Percentiles rank a stretch among this genome's conserved stretches.
Conservation (phyloP, 37 sponge, comb jelly and placozoan genomes). For the Theonella swinhoei region DNA sequence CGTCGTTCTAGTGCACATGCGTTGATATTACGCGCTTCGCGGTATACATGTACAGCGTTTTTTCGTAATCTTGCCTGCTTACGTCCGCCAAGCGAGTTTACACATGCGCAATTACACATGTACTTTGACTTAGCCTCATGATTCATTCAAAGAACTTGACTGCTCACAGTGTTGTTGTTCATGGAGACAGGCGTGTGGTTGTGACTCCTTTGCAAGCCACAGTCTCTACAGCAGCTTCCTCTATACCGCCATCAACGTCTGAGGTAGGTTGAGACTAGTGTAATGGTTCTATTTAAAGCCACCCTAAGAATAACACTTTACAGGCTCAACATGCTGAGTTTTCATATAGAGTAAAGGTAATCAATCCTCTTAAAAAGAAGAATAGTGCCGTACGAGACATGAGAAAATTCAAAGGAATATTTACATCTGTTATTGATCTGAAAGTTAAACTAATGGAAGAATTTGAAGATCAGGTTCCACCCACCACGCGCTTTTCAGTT, state of each 20-base stretch:
- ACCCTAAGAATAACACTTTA: too few relatives aligned
- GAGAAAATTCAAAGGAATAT: neutral
- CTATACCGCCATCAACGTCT: too few relatives aligned
- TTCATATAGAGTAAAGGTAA: conserved; percentile 17
- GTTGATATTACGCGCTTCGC: too few relatives aligned
- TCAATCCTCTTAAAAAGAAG: conserved; percentile 12
- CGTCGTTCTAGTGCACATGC: too few relatives aligned
- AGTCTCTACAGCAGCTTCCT: neutral
- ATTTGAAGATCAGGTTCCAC: conserved; percentile 3
- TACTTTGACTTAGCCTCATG: too few relatives aligned
- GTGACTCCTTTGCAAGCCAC: neutral
- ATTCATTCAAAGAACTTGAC: too few relatives aligned
- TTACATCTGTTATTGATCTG: conserved; percentile 19
- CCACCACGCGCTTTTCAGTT: conserved; percentile 11
- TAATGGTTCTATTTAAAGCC: too few relatives aligned
- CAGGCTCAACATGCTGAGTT: too few relatives aligned
- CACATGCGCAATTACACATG: too few relatives aligned
- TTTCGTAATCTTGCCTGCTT: neutral
- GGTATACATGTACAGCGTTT: neutral
- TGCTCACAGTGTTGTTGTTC: neutral
- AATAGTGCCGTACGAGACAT: conserved; percentile 10
- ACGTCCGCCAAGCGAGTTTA: too few relatives aligned
- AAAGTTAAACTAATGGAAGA: conserved; percentile 18
- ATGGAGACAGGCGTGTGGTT: neutral
- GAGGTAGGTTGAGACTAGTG: too few relatives aligned